Base-by-base conservation (phyloP, 2,113 vertebrate species). In the Embiotoca jacksoni region DNA sequence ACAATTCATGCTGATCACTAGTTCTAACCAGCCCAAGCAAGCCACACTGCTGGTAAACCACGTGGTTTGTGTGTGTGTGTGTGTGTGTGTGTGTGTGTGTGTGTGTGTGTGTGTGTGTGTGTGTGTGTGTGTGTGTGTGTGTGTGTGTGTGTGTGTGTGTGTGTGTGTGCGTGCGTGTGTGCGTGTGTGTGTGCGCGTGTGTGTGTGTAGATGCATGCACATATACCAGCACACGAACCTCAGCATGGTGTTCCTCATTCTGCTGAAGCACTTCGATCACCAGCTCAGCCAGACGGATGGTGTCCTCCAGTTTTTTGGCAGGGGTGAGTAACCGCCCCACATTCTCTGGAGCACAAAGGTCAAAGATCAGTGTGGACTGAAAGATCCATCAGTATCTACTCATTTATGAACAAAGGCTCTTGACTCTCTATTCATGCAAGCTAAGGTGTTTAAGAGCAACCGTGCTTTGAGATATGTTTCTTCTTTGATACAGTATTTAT, bases 241-340 rank as follows among this genome's bases (percentile, higher is more conserved):
- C 98, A 15, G 98, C 97, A 0, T 99, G 98, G 78, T 99, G 98
- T 81, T 99, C 98, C 89, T 99, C 98, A 0, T 99, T 99, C 91
- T 99, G 98, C 82, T 99, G 98, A 6, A 99, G 97, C 64, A 99
- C 98, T 93, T 99, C 98, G 58, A 99, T 99, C 86, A 99, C 97
- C 94, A 99, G 81, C 86, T 99, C 98, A 39, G 98, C 96, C 90
- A 99, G 95, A 36, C 97, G 98, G 80, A 99, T 97, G 81, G 96
- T 98, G 66, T 99, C 98, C 96, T 99, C 98, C 78, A 99, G 96
- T 90, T 99, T 99, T 96, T 99, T 99, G 94, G 97, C 97, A 80
- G 98, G 98, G 66, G 98, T 99, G 93, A 97, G 96, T 95, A 99
- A 96, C 53, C 96, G 96, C 73, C 98, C 98, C 95, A 99, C 97